These are phyloP conservation scores for Thera britannica DNA, from an alignment of 2,888 invertebrate species.

Conservation along the genomic window DNA sequence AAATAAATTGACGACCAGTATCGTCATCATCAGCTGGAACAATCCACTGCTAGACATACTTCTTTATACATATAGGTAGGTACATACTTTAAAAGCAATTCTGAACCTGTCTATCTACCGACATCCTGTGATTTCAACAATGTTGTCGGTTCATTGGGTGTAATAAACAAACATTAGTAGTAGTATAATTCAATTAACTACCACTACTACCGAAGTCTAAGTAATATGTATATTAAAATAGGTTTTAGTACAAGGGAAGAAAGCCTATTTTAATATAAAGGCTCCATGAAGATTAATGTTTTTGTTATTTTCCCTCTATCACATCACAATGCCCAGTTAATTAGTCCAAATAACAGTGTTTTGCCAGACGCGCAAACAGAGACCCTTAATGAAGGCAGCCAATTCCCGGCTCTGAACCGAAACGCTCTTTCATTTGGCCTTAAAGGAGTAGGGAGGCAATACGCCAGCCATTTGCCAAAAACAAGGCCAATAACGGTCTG, in stretches of 20 bases:
- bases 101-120: too few relatives aligned
- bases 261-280: conserved; percentile 52
- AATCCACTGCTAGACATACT: too few relatives aligned
- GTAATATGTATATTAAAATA: too few relatives aligned
- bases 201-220: conserved; percentile 43
- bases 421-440: conserved; percentile 76
- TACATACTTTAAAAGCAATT: too few relatives aligned
- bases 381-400: conserved; percentile 79
- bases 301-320: conserved; percentile 69
- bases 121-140: too few relatives aligned
- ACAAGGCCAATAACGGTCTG: conserved; percentile 81
- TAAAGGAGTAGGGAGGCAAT: conserved; percentile 70
- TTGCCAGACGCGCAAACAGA: conserved; percentile 81
- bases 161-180: conserved; percentile 12
- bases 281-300: conserved; percentile 61
- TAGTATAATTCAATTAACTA: conserved; percentile 40
- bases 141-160: too few relatives aligned
- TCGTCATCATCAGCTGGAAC: too few relatives aligned
- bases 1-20: too few relatives aligned
- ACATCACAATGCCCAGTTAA: conserved; percentile 77
- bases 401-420: conserved; percentile 70
- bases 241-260: conserved; percentile 43
- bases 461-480: conserved; percentile 77
- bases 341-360: conserved; percentile 81
- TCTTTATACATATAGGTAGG: too few relatives aligned